Evolutionary conservation across 2,797 vertebrate genomes (phyloP).

Genomic region (Sebastes taczanowskii): DNA sequence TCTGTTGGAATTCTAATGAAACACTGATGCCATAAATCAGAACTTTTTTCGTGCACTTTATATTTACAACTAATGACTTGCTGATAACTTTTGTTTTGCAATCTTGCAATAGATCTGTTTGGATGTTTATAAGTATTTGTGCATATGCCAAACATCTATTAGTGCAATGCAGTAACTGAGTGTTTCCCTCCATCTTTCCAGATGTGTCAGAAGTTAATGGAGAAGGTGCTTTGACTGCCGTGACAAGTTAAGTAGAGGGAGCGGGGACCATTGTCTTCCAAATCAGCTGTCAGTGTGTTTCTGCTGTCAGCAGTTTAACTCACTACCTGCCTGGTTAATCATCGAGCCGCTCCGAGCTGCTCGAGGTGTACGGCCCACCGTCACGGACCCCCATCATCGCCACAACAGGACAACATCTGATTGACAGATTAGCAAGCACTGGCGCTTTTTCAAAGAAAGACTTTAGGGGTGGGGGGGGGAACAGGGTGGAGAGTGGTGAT

Average conservation of each 20-base stretch:
- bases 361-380: constrained; percentile 78
- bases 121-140: neutral
- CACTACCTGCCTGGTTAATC: constrained; percentile 88
- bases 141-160: neutral
- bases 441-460: constrained; percentile 78
- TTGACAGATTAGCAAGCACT: constrained; percentile 85
- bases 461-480: neutral
- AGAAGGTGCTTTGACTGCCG: constrained; percentile 80
- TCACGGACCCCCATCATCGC: constrained; percentile 64
- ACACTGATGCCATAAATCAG: neutral
- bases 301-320: constrained; percentile 83
- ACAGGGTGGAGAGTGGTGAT: constrained; percentile 57
- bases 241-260: constrained; percentile 87
- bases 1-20: neutral
- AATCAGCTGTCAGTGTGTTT: constrained; percentile 83
- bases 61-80: neutral
- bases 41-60: neutral
- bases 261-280: constrained; percentile 82
- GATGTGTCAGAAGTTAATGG: constrained; percentile 68
- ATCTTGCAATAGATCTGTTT: neutral
- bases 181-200: constrained; percentile 58
- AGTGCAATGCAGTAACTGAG: neutral
- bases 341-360: constrained; percentile 78
- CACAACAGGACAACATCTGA: constrained; percentile 81
- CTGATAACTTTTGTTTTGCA: neutral